These are phyloP conservation scores for Falcunculus frontatus DNA, from an alignment of 2,113 vertebrate species.

Conservation along the genomic window DNA sequence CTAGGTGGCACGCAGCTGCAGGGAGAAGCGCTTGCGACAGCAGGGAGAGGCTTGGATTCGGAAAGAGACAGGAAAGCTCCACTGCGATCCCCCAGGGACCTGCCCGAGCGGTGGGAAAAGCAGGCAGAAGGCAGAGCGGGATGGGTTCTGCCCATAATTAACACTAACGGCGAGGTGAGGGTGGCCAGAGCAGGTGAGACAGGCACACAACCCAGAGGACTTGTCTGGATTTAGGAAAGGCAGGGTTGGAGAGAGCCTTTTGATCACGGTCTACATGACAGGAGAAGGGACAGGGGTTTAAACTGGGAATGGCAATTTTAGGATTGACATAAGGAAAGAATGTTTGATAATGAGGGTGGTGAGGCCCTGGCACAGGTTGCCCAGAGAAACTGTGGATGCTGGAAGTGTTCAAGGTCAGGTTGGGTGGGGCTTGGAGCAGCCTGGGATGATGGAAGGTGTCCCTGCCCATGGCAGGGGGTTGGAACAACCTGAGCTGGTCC, in stretches of 20 bases:
- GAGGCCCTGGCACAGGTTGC: neutral
- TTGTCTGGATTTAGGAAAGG: neutral
- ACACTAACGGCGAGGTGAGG: neutral
- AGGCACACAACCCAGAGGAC: neutral
- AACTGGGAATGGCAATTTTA: neutral
- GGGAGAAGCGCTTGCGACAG: neutral
- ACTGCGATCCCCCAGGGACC: neutral
- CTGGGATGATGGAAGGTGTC: neutral
- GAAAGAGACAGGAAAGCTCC: neutral
- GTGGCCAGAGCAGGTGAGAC: neutral
- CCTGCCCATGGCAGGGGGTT: accelerated
- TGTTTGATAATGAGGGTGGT: neutral
- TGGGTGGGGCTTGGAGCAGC: neutral
- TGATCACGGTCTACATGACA: neutral
- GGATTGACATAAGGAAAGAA: neutral
- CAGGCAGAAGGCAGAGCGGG: neutral
- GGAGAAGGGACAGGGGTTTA: neutral
- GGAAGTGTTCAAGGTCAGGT: neutral
- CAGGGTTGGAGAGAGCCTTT: neutral
- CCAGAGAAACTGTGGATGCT: neutral
- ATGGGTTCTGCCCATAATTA: neutral
- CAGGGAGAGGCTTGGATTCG: neutral
- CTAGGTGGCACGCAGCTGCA: constrained; percentile 24
- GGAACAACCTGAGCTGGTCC: neutral
- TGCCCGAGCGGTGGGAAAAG: neutral